Evolutionary conservation across 53 echinoderm and acorn worm genomes (phyloP).

Genomic region (Astropecten irregularis): DNA sequence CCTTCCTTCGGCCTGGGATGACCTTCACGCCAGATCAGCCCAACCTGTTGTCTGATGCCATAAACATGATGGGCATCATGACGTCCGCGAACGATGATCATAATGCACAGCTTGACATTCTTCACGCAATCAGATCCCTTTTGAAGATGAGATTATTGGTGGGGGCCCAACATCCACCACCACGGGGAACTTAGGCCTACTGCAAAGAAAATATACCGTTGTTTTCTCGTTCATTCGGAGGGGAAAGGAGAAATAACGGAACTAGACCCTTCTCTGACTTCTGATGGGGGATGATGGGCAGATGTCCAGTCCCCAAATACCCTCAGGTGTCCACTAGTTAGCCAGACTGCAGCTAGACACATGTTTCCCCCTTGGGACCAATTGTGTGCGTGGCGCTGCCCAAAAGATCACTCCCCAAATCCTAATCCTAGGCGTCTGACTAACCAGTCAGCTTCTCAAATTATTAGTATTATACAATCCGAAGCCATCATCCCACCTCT

Average conservation of each 20-base stretch:
- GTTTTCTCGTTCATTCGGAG: background rate
- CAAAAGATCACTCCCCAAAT: background rate
- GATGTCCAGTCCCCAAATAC: background rate
- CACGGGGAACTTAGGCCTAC: background rate
- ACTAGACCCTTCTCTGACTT: background rate
- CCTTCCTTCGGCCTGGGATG: no score
- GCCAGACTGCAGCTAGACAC: background rate
- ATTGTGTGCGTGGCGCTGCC: background rate
- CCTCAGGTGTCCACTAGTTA: conserved; percentile 9
- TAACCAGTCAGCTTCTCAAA: no score
- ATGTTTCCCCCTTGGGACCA: background rate
- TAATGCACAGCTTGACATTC: background rate
- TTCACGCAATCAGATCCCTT: conserved; percentile 10
- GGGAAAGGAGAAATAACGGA: background rate
- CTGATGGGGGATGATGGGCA: conserved; percentile 21
- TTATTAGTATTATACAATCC: no score
- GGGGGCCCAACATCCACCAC: no score
- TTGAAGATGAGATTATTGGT: conserved; percentile 19
- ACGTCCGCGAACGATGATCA: no score
- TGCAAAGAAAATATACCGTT: background rate
- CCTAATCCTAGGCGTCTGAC: no score
- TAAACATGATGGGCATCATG: background rate
- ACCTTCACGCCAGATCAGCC: conserved; percentile 45
- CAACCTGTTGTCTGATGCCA: background rate
- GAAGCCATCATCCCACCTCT: no score